phyloP scores from a whole-genome alignment of 2,113 vertebrate genomes.

The Gorsachius goisagi region DNA sequence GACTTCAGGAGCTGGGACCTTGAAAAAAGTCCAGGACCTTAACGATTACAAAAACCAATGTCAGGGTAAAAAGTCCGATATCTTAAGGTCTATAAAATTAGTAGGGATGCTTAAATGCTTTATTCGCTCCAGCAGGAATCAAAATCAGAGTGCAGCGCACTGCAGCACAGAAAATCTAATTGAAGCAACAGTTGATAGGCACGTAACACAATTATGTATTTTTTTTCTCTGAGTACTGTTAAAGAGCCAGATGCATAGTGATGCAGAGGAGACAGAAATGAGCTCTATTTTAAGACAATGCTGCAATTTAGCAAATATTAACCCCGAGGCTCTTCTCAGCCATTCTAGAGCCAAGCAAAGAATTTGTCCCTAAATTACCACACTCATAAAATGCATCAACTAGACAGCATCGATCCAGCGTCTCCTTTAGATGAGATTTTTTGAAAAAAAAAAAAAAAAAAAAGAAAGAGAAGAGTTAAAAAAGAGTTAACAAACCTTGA shows the following conservation, averaged over 20 bases:
- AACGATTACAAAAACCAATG: not conserved
- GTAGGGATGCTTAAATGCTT: slow-evolving; percentile 9
- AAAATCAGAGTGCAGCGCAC: slow-evolving; percentile 16
- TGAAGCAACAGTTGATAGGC: slow-evolving; percentile 46
- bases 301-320: not conserved
- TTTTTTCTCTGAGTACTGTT: slow-evolving; percentile 27
- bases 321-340: not conserved
- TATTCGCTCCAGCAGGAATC: slow-evolving; percentile 20
- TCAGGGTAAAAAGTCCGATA: not conserved
- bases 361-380: not conserved
- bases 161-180: slow-evolving; percentile 58
- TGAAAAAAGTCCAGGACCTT: slow-evolving; percentile 11
- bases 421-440: not conserved
- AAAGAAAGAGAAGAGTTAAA: not conserved
- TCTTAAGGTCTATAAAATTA: slow-evolving; percentile 4
- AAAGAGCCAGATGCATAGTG: slow-evolving; percentile 44
- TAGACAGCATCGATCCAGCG: not conserved
- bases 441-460: not conserved
- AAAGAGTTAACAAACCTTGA: slow-evolving; percentile 59
- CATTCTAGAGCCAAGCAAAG: not conserved
- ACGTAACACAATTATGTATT: slow-evolving; percentile 31
- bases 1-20: not conserved
- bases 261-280: slow-evolving; percentile 14
- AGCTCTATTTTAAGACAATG: slow-evolving; percentile 19
- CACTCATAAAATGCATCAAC: not conserved